phyloP scores from a whole-genome alignment of 2,888 invertebrate species.

The Agrochola lychnidis region DNA sequence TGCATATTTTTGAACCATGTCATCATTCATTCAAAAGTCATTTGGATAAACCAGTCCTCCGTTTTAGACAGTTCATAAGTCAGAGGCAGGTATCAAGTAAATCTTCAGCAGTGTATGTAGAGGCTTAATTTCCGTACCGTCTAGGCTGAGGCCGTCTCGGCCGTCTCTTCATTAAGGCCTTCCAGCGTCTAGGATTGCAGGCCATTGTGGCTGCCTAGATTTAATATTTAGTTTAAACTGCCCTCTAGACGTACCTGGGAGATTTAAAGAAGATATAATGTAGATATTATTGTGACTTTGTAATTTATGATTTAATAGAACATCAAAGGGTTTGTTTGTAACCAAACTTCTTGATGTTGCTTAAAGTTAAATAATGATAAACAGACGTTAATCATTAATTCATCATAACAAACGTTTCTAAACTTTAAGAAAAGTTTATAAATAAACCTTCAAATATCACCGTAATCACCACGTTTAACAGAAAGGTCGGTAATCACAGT shows the following conservation, averaged over 20 bases:
- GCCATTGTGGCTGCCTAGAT: constrained; percentile 43
- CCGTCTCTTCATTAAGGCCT: constrained; percentile 52
- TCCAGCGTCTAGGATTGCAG: constrained; percentile 39
- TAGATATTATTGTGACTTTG: not conserved
- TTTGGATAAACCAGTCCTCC: not conserved
- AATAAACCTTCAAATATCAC: not conserved
- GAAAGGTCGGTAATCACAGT: not conserved
- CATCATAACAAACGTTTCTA: not conserved
- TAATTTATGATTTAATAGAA: not conserved
- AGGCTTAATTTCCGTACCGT: constrained; percentile 57
- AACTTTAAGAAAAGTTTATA: not conserved
- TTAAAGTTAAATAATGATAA: not conserved
- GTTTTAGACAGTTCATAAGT: constrained; percentile 5
- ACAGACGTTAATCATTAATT: no score
- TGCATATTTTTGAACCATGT: not conserved
- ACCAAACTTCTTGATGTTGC: not conserved
- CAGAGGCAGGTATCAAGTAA: constrained; percentile 20
- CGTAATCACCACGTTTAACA: not conserved
- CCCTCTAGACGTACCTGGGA: not conserved
- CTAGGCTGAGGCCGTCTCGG: constrained; percentile 26
- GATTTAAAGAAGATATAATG: constrained; percentile 11
- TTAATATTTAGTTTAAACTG: constrained; percentile 47
- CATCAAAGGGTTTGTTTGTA: not conserved
- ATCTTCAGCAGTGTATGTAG: constrained; percentile 26
- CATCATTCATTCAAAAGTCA: not conserved